Evolutionary conservation across 2,888 invertebrate species (phyloP).

Genomic region (Sinohyriopsis cumingii): DNA sequence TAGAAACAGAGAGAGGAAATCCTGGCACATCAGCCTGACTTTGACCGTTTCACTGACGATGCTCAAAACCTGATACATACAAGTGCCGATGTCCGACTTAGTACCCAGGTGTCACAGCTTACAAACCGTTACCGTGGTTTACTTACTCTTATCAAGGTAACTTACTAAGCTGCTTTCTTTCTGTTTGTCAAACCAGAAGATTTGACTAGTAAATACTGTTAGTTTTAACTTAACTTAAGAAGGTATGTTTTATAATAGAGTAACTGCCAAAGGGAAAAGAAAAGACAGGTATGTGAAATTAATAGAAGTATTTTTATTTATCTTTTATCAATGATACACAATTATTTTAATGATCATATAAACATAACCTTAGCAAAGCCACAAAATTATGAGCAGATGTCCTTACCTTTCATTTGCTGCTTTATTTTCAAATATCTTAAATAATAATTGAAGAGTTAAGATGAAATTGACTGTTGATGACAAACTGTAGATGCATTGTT

Average conservation of each 20-base stretch:
- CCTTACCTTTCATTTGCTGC: no score
- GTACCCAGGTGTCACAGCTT: slow-evolving; percentile 89
- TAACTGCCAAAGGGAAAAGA: neutral
- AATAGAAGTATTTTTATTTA: neutral
- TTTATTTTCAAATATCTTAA: no score
- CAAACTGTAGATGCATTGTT: no score
- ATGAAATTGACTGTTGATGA: no score
- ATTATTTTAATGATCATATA: no score
- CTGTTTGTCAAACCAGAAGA: neutral
- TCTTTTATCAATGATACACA: no score
- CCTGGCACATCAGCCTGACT: slow-evolving; percentile 85
- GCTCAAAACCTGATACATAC: slow-evolving; percentile 88
- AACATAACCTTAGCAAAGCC: no score
- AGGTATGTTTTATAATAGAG: neutral
- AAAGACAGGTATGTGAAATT: neutral
- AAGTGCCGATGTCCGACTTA: slow-evolving; percentile 83
- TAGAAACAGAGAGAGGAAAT: slow-evolving; percentile 80
- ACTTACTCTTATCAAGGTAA: slow-evolving; percentile 86
- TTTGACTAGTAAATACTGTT: neutral
- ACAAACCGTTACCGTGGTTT: slow-evolving; percentile 93
- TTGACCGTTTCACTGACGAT: slow-evolving; percentile 91
- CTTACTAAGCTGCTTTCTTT: slow-evolving; percentile 12
- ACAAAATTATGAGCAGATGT: no score
- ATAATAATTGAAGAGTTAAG: no score
- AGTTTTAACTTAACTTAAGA: neutral